Base-by-base conservation (phyloP, 2,888 invertebrate genomes). In the Tachystola acroxantha region DNA sequence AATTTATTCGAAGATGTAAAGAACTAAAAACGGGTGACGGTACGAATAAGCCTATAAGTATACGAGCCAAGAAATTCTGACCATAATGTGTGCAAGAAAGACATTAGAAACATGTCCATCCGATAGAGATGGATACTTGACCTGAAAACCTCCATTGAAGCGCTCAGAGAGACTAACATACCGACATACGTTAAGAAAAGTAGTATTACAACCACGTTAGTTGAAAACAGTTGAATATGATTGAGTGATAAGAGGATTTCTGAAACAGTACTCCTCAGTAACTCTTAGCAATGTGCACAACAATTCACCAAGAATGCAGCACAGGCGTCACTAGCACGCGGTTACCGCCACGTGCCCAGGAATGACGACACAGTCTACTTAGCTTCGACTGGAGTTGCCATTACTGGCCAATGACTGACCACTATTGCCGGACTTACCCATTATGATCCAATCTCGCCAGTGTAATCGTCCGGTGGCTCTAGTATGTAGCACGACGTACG, bases 371-470 rank as follows among this genome's bases (percentile, higher is more conserved):
- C 66, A 74, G 56, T 67, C 68, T 67, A 71, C 58, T 76, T 69
- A 60, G 53, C 64, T n/a, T n/a, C n/a, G 57, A 52, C 58, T 58
- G 57, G 53, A 58, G 50, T 58, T 59, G 57, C 43, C 39, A 56
- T 53, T 53, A 53, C 40, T 50, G 46, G 42, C 46, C 45, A 53
- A 56, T 53, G 52, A 53, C 40, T 50, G 46, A 41, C 46, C 45
- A 53, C 52, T 55, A 57, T 65, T 68, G 66, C 62, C 66, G 62
- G 73, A 72, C 67, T 77, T 75, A 68, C 53, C 65, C 62, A 75
- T 72, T 75, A 72, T 75, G 78, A 80, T 77, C 66, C 69, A 77
- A 80, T 75, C 70, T 71, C 53, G 60, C 50, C 65, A 58, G 63
- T 70, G 70, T 73, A 72, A 75, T 69, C 63, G 63, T 64, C 57